These are phyloP conservation scores for Patiria miniata DNA, from an alignment of 35 echinoderm and acorn worm genomes.

Conservation along the genomic window DNA sequence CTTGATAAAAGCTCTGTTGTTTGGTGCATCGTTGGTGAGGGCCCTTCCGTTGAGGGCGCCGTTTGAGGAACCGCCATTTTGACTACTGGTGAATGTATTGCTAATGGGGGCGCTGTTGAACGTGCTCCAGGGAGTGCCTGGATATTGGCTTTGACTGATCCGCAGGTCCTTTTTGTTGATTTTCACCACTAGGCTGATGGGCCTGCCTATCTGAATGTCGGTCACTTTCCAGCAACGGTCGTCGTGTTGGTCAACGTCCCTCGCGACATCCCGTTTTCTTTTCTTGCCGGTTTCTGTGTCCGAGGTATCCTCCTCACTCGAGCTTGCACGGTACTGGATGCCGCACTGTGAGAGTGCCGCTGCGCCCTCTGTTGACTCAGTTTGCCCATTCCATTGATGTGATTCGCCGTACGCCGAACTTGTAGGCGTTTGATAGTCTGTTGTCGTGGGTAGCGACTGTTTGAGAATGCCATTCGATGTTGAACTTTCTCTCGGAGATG, in stretches of 20 bases:
- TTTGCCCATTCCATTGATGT: not conserved
- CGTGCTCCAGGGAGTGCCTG: too few relatives aligned
- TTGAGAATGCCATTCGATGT: too few relatives aligned
- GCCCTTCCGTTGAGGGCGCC: too few relatives aligned
- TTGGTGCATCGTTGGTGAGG: too few relatives aligned
- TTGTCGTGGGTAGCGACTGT: too few relatives aligned
- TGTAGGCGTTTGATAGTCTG: too few relatives aligned
- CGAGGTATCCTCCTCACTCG: not conserved
- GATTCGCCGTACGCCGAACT: too few relatives aligned
- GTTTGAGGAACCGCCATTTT: too few relatives aligned
- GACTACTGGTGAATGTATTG: too few relatives aligned
- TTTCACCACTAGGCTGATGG: not conserved
- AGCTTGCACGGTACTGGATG: not conserved
- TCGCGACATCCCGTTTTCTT: not conserved
- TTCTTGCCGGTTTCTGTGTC: not conserved
- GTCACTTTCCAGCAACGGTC: not conserved
- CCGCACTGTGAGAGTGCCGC: not conserved
- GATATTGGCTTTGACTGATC: not conserved
- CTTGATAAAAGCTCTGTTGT: too few relatives aligned
- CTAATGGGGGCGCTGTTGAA: too few relatives aligned
- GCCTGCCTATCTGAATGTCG: not conserved
- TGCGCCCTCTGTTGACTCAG: not conserved
- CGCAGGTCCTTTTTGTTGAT: constrained; percentile 4
- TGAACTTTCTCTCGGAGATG: too few relatives aligned
- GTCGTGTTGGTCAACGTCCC: not conserved